Evolutionary conservation across 2,888 invertebrate species (phyloP), one percentile per base, ranked within the genome.

Genomic region (Apamea anceps): DNA sequence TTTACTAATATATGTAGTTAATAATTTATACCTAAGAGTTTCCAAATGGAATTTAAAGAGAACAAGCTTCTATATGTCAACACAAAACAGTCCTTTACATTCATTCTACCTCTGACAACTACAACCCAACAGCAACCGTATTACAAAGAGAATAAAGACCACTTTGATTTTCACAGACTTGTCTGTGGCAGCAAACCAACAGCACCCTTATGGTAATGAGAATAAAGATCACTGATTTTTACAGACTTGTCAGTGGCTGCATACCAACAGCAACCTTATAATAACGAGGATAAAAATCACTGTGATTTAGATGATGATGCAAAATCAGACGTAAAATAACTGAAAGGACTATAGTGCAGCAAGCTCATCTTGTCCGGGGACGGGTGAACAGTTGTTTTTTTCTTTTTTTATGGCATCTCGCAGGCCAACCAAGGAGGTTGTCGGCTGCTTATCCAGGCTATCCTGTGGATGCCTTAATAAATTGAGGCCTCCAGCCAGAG

Each of bases 11-110:
- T 92, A 93, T 87, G 92, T 94, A 94, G 92, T 89, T 90, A 91
- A 96, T 96, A 96, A 95, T 92, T 84, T 88, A 88, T 95, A 94
- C 94, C 94, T 96, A 96, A 96, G 96, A 95, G 94, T 95, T 94
- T 94, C 91, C 82, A 91, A 93, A 94, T 75, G 72, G 75, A 68
- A 93, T 89, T 86, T 93, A 92, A 91, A 85, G 28, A 81, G 13
- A 66, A 71, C 57, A 76, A 37, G 72, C 51, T 75, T 77, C 25
- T 74, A 45, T 48, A 67, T 21, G 67, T 72, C 45, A 65, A 37
- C 68, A 57, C 37, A 45, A 57, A 42, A 32, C 62, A 60, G 13
- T 18, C 15, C 0, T 60, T 37, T 21, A 72, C n/a, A n/a, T n/a
- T 60, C 21, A 72, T n/a, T 72, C 12, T n/a, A 72, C n/a, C n/a